phyloP scores from a whole-genome alignment of 2,888 invertebrate genomes.

The Argyra leucocephala region DNA sequence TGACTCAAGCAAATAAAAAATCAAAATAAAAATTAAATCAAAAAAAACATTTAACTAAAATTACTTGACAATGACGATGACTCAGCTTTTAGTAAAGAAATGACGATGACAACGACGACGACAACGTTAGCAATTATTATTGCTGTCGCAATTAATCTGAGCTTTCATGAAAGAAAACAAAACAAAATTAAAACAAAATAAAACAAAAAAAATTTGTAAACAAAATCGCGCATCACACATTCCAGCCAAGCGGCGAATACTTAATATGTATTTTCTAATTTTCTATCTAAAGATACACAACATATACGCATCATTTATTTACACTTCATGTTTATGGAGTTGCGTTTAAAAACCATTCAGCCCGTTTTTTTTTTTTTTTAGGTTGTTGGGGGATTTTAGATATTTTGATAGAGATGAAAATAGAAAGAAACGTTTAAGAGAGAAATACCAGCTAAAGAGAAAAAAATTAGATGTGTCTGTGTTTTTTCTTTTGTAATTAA shows the following conservation, averaged over 20 bases:
- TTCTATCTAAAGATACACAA: neutral
- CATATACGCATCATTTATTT: neutral
- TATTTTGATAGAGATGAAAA: too few species aligned
- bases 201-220: constrained; percentile 1
- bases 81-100: neutral
- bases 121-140: too few species aligned
- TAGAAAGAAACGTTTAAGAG: too few species aligned
- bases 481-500: neutral
- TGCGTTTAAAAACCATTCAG: too few species aligned
- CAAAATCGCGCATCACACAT: constrained; percentile 1
- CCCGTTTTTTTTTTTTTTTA: too few species aligned
- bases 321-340: too few species aligned
- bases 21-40: neutral
- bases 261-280: neutral
- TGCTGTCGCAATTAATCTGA: too few species aligned
- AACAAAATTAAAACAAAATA: neutral
- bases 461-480: neutral
- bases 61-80: neutral
- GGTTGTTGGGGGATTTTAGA: too few species aligned
- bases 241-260: neutral
- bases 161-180: neutral
- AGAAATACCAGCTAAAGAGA: neutral
- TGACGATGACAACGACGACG: neutral
- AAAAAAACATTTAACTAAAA: neutral
- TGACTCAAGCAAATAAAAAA: neutral